phyloP scores from a whole-genome alignment of 2,113 vertebrate species.

The Catharus fuscescens region DNA sequence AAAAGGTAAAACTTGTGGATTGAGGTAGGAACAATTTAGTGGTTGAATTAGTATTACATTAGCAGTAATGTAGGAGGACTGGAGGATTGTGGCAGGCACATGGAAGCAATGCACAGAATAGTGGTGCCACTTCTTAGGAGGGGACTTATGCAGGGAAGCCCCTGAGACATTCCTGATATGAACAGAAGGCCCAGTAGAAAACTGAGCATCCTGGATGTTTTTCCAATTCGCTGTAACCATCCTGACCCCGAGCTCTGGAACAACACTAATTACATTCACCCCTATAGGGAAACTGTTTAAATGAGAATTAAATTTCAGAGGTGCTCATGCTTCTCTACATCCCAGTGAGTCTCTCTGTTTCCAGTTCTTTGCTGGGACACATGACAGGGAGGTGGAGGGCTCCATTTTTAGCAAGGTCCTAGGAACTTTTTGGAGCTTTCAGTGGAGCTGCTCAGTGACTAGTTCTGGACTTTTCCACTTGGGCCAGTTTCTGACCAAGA shows the following conservation, averaged over 20 bases:
- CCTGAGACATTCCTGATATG: neutral
- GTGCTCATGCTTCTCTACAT: neutral
- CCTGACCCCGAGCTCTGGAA: neutral
- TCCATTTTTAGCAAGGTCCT: neutral
- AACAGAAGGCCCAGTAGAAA: neutral
- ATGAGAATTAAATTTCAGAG: neutral
- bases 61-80: neutral
- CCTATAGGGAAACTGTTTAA: neutral
- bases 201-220: neutral
- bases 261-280: neutral
- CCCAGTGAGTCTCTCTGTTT: neutral
- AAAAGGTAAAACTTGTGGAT: neutral
- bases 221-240: neutral
- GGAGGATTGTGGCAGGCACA: neutral
- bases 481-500: neutral
- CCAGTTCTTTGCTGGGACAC: neutral
- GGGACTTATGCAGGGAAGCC: neutral
- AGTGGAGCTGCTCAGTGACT: neutral
- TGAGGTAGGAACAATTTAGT: neutral
- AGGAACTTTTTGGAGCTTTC: neutral
- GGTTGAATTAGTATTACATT: neutral
- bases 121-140: neutral
- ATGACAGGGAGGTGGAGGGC: neutral
- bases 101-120: neutral
- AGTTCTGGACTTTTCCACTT: neutral